Base-by-base conservation (phyloP, 2,888 invertebrate species). In the Heliconius hortense region DNA sequence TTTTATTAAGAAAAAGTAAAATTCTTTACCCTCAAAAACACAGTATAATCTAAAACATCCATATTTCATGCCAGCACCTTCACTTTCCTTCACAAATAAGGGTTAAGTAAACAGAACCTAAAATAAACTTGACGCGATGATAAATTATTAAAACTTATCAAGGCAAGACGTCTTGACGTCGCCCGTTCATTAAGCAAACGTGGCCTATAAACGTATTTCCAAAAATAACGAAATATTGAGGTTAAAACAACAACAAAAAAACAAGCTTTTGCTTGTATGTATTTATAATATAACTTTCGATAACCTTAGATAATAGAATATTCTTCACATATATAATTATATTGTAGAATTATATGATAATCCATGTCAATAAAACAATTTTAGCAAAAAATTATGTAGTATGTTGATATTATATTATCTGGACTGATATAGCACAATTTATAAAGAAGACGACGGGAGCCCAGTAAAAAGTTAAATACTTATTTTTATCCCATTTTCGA, bases 71-170 rank as follows among this genome's bases (percentile, higher is more conserved):
- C 70, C 76, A 77, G 73, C 74, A 72, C 76, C 79, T 72, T 76
- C 73, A 76, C 75, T 77, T 78, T 70, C 76, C 73, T 72, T 75
- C 79, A 76, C 77, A 79, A 81, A 80, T 79, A 77, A 78, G 77
- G 77, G 73, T 75, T 73, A 71, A 78, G 75, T 74, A 79, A 79
- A 79, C 79, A 79, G 75, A 78, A 76, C 79, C 79, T 81, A 80
- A 82, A 80, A 81, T 82, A 79, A 80, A 81, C 81, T 78, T 80
- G 81, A 81, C 82, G 79, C 67, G 66, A 77, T 79, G 81, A 82
- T 82, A 81, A 82, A 81, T 81, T 80, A 80, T 81, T 81, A 78
- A 80, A 80, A 81, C 79, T 81, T 78, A 81, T 81, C 80, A 77
- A 80, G 77, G 76, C 73, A 77, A 78, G 80, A 81, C 78, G 81